Percentiles rank a stretch among this genome's conserved stretches.
Evolutionary conservation across 2,888 invertebrate species (phyloP).

Genomic region (Aethes cnicana): DNA sequence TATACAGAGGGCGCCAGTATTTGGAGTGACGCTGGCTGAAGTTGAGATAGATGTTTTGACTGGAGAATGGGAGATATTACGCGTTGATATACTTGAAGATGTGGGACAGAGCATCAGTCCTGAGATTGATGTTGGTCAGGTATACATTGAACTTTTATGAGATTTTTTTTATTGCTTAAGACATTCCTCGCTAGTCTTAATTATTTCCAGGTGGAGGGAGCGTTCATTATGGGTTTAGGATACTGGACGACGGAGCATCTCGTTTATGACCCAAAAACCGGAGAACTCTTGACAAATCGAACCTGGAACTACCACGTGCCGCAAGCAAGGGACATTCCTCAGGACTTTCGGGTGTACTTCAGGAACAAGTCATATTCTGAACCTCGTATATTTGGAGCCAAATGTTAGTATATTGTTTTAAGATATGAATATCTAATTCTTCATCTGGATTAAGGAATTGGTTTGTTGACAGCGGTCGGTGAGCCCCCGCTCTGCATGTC

Average conservation of each 20-base stretch:
- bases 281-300: constrained; percentile 83
- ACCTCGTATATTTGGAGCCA: constrained; percentile 79
- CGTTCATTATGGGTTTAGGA: constrained; percentile 85
- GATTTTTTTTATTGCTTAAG: background rate
- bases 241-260: constrained; percentile 86
- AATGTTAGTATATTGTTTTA: constrained; percentile 45
- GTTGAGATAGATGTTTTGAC: constrained; percentile 89
- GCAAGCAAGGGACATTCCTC: constrained; percentile 84
- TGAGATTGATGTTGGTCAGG: constrained; percentile 86
- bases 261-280: constrained; percentile 77
- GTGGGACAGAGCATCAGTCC: constrained; percentile 86
- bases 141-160: too few species aligned
- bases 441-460: background rate
- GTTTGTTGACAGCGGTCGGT: constrained; percentile 51
- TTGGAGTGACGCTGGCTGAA: constrained; percentile 84
- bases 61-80: constrained; percentile 84
- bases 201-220: constrained; percentile 83
- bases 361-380: constrained; percentile 79
- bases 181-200: too few species aligned
- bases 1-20: constrained; percentile 57
- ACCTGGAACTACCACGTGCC: constrained; percentile 87
- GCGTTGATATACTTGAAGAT: constrained; percentile 87
- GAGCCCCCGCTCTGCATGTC: constrained; percentile 65
- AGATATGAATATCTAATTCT: too few species aligned
- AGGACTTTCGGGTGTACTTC: constrained; percentile 82